Conservation (phyloP, 2,113 vertebrate genomes). For the Elaphurus davidianus region DNA sequence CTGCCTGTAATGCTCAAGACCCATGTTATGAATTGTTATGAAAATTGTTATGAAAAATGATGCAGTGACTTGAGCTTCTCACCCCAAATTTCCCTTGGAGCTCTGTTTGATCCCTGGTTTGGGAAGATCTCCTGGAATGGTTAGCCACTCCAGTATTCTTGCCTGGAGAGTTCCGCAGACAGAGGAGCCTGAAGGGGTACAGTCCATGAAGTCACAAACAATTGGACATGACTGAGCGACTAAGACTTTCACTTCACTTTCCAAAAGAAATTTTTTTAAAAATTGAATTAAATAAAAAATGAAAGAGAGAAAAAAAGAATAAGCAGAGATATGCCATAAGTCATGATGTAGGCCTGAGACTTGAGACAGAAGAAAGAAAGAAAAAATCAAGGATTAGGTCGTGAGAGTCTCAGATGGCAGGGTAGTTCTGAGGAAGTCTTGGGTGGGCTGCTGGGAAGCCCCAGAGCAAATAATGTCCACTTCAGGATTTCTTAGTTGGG, state of each 20-base stretch:
- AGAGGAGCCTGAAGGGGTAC: background rate
- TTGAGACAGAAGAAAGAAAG: background rate
- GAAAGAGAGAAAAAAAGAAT: background rate
- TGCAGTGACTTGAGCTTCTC: too few relatives aligned
- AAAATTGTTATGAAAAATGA: too few relatives aligned
- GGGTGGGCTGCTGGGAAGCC: background rate
- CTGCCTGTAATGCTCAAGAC: background rate
- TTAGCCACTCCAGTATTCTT: background rate
- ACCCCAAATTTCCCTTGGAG: too few relatives aligned
- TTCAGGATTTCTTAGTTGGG: background rate
- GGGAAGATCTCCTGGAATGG: background rate
- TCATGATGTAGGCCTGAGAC: background rate
- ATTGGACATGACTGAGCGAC: background rate
- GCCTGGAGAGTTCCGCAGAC: background rate
- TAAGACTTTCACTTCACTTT: background rate
- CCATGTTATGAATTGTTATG: background rate
- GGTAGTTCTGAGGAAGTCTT: background rate
- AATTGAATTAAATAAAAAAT: background rate
- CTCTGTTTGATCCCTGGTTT: fast-evolving
- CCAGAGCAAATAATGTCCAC: background rate
- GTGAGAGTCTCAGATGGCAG: background rate
- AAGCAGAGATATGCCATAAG: background rate
- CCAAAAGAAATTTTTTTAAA: background rate
- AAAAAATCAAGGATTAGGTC: background rate
- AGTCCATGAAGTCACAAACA: background rate